Evolutionary conservation across 1,140 invertebrate genomes (phyloP), one percentile per base, ranked within the genome.

Genomic region (Caerostris darwini): DNA sequence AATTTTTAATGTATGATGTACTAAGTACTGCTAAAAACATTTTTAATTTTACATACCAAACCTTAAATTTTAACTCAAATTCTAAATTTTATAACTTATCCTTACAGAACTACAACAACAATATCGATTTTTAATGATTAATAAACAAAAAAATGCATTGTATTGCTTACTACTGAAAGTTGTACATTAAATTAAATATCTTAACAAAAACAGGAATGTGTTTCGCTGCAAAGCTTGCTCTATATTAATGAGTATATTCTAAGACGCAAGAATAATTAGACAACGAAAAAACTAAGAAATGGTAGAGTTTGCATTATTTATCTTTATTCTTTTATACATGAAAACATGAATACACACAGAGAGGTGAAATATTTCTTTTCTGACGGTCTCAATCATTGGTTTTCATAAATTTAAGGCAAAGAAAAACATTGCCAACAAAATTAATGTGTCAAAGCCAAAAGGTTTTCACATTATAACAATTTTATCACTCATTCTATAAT

Each of bases 291-390:
- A n/a, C 2, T 57, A n/a, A 85, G 12, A 8, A 85, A 85, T 19
- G 5, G 4, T 56, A 85, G 71, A 7, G n/a, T 58, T 85, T 85
- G 83, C 83, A 85, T 85, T 34, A 34, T 34, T 85, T 58, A 85
- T 57, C 54, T 85, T 85, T 85, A 59, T 85, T 85, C 71, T 77
- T 85, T 85, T 85, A 85, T 85, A 85, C 57, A 85, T 85, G 83
- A 85, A 85, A 85, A 85, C 83, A 85, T 85, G 54, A 85, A 85
- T 85, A 59, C 83, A 85, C 57, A 58, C 71, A 77, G 50, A 77
- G 71, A 77, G 34, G 71, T 77, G 71, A 77, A 50, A 77, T 77
- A 77, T 12, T 77, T 77, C 71, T 50, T 34, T 77, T 53, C 34
- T 77, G 19, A 50, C 34, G 53, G 34, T 77, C 34, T 50, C 34